Evolutionary conservation across 2,797 vertebrate genomes (phyloP), one percentile per base, ranked within the genome.

Genomic region (Gymnothorax reevesii): DNA sequence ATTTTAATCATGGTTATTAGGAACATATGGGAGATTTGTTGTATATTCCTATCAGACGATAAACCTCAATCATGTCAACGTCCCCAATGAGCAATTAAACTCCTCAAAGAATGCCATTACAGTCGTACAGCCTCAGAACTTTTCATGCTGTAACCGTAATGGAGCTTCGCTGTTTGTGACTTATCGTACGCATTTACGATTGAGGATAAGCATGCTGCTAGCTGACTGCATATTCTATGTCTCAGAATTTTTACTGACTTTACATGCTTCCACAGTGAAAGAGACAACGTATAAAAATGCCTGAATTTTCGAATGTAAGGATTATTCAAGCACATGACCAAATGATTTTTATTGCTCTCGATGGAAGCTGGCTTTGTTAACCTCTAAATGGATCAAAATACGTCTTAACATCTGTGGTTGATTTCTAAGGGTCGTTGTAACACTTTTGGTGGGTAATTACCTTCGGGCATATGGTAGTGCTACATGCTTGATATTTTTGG

Each of bases 1-100:
- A 49, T 77, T 49, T 77, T 52, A 49, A 52, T 55, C 77, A 55
- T n/a, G 77, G 77, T 55, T 55, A 80, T 80, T 80, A 54, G 20
- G 55, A 77, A 77, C 49, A 4, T 80, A 80, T n/a, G 77, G 77
- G 77, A 12, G 77, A 80, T 80, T n/a, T 55, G 49, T 80, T 80
- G 49, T 54, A 55, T 80, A 80, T 80, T 80, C 52, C 52, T 9
- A 4, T 3, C 77, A 55, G 42, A 80, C 77, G n/a, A 52, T 22
- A n/a, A 55, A 55, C 52, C 54, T 80, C 52, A 55, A 52, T 80
- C 77, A 80, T 6, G 52, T 54, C 22, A 20, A n/a, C 55, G 77
- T 80, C 49, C 22, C 54, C 77, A 22, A 20, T n/a, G 42, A 20
- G 77, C 49, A 80, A 80, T 80, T 80, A 54, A 80, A 17, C 49